These are phyloP conservation scores for Athalia rosae DNA, from an alignment of 2,888 invertebrate species.

Conservation along the genomic window DNA sequence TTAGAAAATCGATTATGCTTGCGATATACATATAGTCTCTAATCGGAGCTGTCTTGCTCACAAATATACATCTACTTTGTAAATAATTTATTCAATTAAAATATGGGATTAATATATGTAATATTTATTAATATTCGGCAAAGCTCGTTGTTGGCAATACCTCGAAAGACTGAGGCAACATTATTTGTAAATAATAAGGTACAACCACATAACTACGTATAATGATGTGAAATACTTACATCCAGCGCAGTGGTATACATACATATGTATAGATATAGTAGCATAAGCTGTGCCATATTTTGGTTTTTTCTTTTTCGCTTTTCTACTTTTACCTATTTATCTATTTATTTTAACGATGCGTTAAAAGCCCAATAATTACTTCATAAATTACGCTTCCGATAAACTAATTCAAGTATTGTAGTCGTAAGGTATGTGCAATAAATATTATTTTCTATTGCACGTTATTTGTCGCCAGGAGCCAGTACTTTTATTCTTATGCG, in stretches of 20 bases:
- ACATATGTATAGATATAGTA: conserved; percentile 9
- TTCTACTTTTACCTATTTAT: conserved; percentile 24
- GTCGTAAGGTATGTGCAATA: conserved; percentile 20
- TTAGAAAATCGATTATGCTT: conserved; percentile 29
- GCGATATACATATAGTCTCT: conserved; percentile 23
- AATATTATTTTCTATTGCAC: conserved; percentile 6
- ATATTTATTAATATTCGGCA: conserved; percentile 36
- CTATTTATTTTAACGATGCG: conserved; percentile 15
- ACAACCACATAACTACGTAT: neutral
- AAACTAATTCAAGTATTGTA: conserved; percentile 30
- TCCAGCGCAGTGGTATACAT: conserved; percentile 10
- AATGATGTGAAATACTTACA: conserved; percentile 6
- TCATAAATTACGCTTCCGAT: conserved; percentile 7
- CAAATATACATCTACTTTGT: conserved; percentile 27
- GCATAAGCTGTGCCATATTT: conserved; percentile 32
- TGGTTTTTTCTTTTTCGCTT: conserved; percentile 7
- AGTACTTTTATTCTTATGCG: conserved; percentile 1
- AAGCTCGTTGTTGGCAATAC: conserved; percentile 31
- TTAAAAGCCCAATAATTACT: neutral
- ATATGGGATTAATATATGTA: conserved; percentile 35
- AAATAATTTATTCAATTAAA: conserved; percentile 29
- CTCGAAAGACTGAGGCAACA: conserved; percentile 17
- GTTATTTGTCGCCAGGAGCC: conserved; percentile 20
- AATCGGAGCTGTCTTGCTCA: conserved; percentile 35
- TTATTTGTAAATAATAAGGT: conserved; percentile 41